A percentile compares a stretch with the other conserved stretches of the same genome.
Conservation (phyloP, 2,797 vertebrate species). For the Scarus forsteni region DNA sequence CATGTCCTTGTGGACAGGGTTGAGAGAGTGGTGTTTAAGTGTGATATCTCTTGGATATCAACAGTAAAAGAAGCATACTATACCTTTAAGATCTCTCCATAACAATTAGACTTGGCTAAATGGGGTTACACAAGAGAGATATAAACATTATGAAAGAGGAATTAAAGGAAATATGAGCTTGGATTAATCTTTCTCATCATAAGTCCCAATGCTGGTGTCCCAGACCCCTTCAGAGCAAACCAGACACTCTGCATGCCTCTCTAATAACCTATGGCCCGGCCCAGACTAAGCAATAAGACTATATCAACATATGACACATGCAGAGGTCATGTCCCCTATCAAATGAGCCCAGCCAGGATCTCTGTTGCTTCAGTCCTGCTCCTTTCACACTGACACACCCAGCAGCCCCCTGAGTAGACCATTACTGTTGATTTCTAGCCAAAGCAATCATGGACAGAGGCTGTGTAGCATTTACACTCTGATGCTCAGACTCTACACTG, state of each 20-base stretch:
- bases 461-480: not conserved
- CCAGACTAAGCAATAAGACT: conserved; percentile 57
- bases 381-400: conserved; percentile 23
- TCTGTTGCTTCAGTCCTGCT: conserved; percentile 10
- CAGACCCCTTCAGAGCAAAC: conserved; percentile 23
- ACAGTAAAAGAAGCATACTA: not conserved
- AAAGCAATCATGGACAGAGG: conserved; percentile 1
- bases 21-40: too few relatives aligned
- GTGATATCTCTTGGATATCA: not conserved
- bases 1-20: too few relatives aligned
- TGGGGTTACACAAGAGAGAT: not conserved
- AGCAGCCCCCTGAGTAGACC: conserved; percentile 14
- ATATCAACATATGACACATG: conserved; percentile 63
- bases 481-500: conserved; percentile 2
- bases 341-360: conserved; percentile 30
- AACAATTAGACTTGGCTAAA: not conserved
- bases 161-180: conserved; percentile 35
- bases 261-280: conserved; percentile 48
- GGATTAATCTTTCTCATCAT: conserved; percentile 51
- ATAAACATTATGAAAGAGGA: not conserved
- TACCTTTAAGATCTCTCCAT: not conserved
- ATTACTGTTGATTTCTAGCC: conserved; percentile 17
- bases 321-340: conserved; percentile 41
- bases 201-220: conserved; percentile 48
- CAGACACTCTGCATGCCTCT: conserved; percentile 31